phyloP scores from a whole-genome alignment of 2,888 invertebrate genomes.

The Branchellion lobata region DNA sequence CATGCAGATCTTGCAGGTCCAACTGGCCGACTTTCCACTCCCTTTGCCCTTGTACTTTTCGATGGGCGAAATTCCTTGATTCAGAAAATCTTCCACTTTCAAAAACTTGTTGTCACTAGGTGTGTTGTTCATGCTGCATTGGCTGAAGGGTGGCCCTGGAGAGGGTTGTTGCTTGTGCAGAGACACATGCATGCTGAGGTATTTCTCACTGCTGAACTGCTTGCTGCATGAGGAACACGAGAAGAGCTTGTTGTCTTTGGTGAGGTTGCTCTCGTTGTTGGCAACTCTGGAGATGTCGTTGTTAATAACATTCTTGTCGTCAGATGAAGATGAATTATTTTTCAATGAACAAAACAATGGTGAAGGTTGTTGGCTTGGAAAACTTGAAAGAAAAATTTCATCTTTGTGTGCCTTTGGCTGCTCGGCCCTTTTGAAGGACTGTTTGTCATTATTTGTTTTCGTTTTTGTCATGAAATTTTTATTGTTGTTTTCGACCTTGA shows the following conservation, averaged over 20 bases:
- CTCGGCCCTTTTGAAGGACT: no score
- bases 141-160: background rate
- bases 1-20: slow-evolving; percentile 53
- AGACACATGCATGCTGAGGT: slow-evolving; percentile 51
- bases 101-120: background rate
- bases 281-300: background rate
- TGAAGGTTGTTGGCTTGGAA: no score
- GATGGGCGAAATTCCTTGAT: slow-evolving; percentile 37
- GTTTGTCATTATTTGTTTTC: background rate
- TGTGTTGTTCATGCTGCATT: background rate
- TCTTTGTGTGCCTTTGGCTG: no score
- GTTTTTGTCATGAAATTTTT: slow-evolving; percentile 10
- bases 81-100: slow-evolving; percentile 2
- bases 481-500: no score
- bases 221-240: slow-evolving; percentile 48
- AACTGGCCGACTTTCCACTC: slow-evolving; percentile 42
- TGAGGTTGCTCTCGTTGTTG: background rate
- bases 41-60: slow-evolving; percentile 33
- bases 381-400: no score
- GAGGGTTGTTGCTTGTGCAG: slow-evolving; percentile 43
- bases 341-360: background rate
- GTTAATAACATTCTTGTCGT: background rate
- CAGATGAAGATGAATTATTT: background rate
- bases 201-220: slow-evolving; percentile 51
- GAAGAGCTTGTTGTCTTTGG: background rate